Conservation (phyloP, 2,888 invertebrate species). For the Timema podura region DNA sequence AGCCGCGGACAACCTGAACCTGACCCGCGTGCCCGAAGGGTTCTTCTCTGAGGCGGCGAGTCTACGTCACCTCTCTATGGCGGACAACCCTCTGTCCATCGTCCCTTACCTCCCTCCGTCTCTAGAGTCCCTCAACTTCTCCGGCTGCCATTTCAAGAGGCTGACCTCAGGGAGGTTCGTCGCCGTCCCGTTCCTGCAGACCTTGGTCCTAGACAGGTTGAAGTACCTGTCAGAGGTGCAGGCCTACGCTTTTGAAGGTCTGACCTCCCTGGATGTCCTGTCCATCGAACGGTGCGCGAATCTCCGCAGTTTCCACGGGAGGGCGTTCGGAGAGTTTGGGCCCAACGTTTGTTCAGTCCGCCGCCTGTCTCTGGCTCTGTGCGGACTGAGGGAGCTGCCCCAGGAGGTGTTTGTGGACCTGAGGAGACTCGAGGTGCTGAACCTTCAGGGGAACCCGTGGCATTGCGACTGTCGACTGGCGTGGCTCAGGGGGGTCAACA, state of each 20-base stretch:
- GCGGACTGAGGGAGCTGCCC: conserved; percentile 10
- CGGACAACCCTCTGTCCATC: conserved; percentile 15
- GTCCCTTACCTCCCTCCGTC: conserved; percentile 16
- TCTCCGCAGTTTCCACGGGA: background rate
- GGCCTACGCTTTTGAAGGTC: conserved; percentile 19
- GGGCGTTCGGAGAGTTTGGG: background rate
- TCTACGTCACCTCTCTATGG: conserved; percentile 17
- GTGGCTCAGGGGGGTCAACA: conserved; percentile 21
- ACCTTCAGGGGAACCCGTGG: conserved; percentile 26
- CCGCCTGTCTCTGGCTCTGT: conserved; percentile 15
- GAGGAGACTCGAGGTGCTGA: conserved; percentile 10
- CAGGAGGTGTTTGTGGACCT: background rate
- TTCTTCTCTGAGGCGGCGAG: conserved; percentile 4
- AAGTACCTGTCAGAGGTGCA: conserved; percentile 4
- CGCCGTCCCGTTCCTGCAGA: conserved; percentile 13
- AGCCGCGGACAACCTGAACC: conserved; percentile 3
- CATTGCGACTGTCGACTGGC: conserved; percentile 23
- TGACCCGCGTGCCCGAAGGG: background rate
- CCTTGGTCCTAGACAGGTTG: conserved; percentile 14
- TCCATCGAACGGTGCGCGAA: conserved; percentile 16
- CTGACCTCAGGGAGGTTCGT: conserved; percentile 16
- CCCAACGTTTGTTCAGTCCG: background rate
- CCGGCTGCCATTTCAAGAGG: conserved; percentile 5
- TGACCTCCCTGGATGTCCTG: conserved; percentile 14
- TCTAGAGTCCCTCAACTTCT: conserved; percentile 18